Evolutionary conservation across 2,888 invertebrate genomes (phyloP), one percentile per base, ranked within the genome.

Genomic region (Anthrax anthrax): DNA sequence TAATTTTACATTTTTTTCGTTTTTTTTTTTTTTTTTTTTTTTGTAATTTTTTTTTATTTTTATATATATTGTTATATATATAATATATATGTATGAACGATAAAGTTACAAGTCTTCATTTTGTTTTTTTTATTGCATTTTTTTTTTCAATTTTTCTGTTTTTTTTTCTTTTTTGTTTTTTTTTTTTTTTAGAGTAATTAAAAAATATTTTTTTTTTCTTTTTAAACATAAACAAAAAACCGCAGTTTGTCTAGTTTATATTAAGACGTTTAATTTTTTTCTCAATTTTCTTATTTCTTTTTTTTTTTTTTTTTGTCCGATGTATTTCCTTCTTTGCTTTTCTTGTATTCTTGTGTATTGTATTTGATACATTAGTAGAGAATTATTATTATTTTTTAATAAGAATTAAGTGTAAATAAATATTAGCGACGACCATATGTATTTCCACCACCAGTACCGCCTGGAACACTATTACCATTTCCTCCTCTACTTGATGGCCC

Each of bases 381-480:
- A 9, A 23, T 32, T 32, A 12, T 32, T 32, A 32, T 32, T 32
- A 32, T 32, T 32, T 12, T 9, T 27, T 41, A 40, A 46, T 46
- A 46, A 46, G 37, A 37, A 37, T 41, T 37, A 46, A 23, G 27
- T 9, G 47, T 56, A 57, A 47, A 56, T 55, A 54, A 52, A 57
- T 58, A 59, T 65, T 65, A 67, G 59, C 66, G 67, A 53, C 67
- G 64, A 49, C 61, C 61, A 52, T 64, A 66, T 45, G 57, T 63
- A 51, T 51, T 54, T 38, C 58, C 59, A 37, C 57, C 56, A 46
- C 58, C 59, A 37, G 56, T 56, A 46, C 51, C 50, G 6, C 23
- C n/a, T 18, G 41, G 27, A 1, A 32, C 12, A 32, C 12, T 32
- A 12, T 32, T 32, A 32, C 29, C 29, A 32, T 32, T 32, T 12